Percentiles rank a stretch among this genome's conserved stretches.
phyloP scores from a whole-genome alignment of 2,113 vertebrate genomes.

The Hoplias malabaricus region DNA sequence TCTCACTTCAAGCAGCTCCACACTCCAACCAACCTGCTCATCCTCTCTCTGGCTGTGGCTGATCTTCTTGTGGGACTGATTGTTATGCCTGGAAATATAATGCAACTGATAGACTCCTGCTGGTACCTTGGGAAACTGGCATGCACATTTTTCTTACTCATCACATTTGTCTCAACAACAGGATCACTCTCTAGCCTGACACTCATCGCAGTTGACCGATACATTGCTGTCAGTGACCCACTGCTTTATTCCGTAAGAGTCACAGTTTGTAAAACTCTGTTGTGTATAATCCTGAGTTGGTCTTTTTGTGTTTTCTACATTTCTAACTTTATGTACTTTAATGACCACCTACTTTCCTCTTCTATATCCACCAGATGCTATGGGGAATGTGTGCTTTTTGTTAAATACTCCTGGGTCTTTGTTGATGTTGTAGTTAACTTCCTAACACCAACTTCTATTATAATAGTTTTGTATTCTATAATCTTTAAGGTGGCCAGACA shows the following conservation, averaged over 20 bases:
- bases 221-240: slow-evolving; percentile 60
- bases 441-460: neutral
- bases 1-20: no score
- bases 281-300: slow-evolving; percentile 59
- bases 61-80: slow-evolving; percentile 54
- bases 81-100: slow-evolving; percentile 77
- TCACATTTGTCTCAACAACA: slow-evolving; percentile 50
- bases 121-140: slow-evolving; percentile 60
- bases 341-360: slow-evolving; percentile 1
- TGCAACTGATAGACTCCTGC: slow-evolving; percentile 53
- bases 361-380: neutral
- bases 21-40: slow-evolving; percentile 66
- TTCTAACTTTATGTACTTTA: neutral
- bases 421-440: neutral
- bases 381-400: slow-evolving; percentile 16
- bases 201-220: slow-evolving; percentile 61
- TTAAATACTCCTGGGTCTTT: neutral
- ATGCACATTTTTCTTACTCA: slow-evolving; percentile 52
- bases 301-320: slow-evolving; percentile 46
- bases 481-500: slow-evolving; percentile 6
- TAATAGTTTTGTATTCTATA: slow-evolving; percentile 11
- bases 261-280: slow-evolving; percentile 31
- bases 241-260: slow-evolving; percentile 56
- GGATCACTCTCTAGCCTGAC: slow-evolving; percentile 55
- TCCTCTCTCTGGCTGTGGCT: slow-evolving; percentile 49